These are phyloP conservation scores for Mohoua ochrocephala DNA, from an alignment of 2,113 vertebrate species.

Conservation along the genomic window DNA sequence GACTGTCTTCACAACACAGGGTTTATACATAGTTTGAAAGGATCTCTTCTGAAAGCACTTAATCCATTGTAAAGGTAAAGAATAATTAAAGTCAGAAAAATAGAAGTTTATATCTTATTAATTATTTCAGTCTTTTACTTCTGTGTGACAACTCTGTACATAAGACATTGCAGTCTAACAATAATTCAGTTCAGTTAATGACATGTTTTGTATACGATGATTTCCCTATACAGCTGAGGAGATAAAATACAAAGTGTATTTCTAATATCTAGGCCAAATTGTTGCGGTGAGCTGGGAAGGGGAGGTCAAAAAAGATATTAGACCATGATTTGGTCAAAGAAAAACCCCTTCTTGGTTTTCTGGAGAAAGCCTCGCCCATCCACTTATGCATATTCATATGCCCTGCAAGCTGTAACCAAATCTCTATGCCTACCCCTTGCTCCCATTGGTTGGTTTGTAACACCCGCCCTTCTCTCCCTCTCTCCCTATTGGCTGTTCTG, in stretches of 20 bases:
- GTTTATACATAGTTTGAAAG: background rate
- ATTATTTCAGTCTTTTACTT: background rate
- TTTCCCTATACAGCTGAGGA: background rate
- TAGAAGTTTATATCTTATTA: background rate
- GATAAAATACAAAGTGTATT: background rate
- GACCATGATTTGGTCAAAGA: too few species aligned
- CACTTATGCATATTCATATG: too few species aligned
- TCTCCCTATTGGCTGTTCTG: too few species aligned
- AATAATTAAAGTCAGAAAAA: background rate
- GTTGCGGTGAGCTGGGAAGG: too few species aligned
- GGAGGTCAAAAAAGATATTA: too few species aligned
- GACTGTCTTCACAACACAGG: background rate
- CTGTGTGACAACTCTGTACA: background rate
- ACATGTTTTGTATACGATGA: background rate
- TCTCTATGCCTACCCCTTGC: too few species aligned
- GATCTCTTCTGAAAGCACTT: background rate
- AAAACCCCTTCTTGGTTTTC: too few species aligned
- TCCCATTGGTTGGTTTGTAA: too few species aligned
- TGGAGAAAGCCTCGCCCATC: too few species aligned
- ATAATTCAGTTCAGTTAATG: background rate
- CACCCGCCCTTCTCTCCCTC: too few species aligned
- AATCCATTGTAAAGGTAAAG: background rate
- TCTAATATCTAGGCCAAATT: background rate
- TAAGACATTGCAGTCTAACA: background rate
- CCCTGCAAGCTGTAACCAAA: too few species aligned